phyloP scores from a whole-genome alignment of 2,113 vertebrate species.

The Eurypyga helias region DNA sequence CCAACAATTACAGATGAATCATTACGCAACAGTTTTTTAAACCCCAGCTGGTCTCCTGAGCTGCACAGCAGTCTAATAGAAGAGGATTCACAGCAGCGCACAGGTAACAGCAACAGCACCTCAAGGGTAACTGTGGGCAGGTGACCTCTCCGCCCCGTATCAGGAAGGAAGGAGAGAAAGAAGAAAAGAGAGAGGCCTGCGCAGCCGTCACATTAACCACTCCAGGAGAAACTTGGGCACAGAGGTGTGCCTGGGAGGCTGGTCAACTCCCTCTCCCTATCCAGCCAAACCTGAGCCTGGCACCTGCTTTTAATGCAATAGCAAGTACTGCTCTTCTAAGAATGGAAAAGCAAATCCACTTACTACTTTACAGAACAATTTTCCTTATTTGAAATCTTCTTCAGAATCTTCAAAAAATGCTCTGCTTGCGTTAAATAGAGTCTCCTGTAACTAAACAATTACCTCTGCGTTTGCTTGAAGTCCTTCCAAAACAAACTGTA shows the following conservation, averaged over 20 bases:
- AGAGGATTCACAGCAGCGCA: not conserved
- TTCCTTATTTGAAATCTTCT: not conserved
- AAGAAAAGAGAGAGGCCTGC: not conserved
- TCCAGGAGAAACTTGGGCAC: accelerated
- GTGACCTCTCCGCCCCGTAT: not conserved
- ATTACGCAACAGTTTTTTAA: not conserved
- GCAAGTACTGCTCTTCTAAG: not conserved
- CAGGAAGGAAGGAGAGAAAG: not conserved
- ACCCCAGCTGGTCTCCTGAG: not conserved
- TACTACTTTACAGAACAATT: not conserved
- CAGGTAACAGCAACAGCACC: not conserved
- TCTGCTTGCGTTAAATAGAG: not conserved
- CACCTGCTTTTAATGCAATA: not conserved
- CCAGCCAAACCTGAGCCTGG: not conserved
- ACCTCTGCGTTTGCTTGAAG: not conserved
- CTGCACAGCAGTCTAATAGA: not conserved
- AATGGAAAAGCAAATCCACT: not conserved
- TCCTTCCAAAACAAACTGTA: not conserved
- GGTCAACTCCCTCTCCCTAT: not conserved
- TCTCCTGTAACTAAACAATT: not conserved
- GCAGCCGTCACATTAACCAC: no score
- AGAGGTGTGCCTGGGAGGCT: not conserved
- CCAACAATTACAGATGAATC: not conserved
- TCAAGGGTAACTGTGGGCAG: not conserved
- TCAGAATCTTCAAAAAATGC: not conserved